Base-by-base conservation (phyloP, 30 jellyfish, hydroid and myxozoan species). In the Aurelia sp. region DNA sequence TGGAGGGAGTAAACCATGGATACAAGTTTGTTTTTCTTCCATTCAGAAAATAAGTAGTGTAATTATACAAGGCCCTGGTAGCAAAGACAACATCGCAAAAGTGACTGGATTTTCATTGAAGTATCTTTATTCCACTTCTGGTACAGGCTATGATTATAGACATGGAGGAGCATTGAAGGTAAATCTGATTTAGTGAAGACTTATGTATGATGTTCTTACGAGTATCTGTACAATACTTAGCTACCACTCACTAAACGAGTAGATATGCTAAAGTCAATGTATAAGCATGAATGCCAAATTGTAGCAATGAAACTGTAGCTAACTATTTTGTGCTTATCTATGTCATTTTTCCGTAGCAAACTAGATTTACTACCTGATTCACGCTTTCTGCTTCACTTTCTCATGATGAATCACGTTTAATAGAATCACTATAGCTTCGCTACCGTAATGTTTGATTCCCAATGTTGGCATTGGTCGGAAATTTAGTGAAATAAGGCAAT, bases 11-110 rank as follows among this genome's bases (percentile, higher is more conserved):
- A 84, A 84, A 31, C 93, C 93, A 35, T 86, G 95, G 95, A 86
- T 86, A 44, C 89, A 86, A 58, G 80, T 76, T 22, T 86, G 95
- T 53, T 57, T 76, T 0, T 4, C 85, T 3, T 12, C 78, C 13
- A 74, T 53, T 3, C 78, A 63, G 6, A 86, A 67, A 40, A 18
- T 86, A 27, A 72, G 75, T n/a, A 71, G 78, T 13, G 61, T 86
- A 41, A 67, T 86, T 24, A 67, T 86, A 0, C 95, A 86, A 74
- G 95, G 95, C 18, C 80, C 57, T 10, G 95, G 95, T 18, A 74
- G 67, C 62, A 19, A 16, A 13, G 85, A 75, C 12, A 72, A 62
- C 18, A 8, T 84, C 19, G 89, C 95, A 41, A 55, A 48, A 15
- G 95, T 76, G 21, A 74, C 72, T 12, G 78, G 69, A 18, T 86